Conservation (phyloP, 1,140 invertebrate species). For the Ceratosolen solmsi region DNA sequence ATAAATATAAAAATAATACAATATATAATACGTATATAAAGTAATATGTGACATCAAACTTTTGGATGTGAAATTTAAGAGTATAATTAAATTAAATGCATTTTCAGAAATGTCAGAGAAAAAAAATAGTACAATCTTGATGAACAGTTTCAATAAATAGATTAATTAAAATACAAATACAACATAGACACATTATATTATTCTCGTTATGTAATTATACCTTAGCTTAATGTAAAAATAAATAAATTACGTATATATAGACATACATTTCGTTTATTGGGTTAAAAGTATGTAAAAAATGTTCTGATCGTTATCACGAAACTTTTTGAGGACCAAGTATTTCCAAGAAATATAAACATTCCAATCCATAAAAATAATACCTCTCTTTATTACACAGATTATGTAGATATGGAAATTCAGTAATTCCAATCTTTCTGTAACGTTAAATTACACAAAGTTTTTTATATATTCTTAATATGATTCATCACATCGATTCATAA, state of each 20-base stretch:
- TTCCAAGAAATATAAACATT: constrained; percentile 14
- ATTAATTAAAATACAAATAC: no score
- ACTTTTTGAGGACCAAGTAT: neutral
- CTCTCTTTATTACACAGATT: neutral
- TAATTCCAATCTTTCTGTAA: constrained; percentile 1
- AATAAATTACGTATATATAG: neutral
- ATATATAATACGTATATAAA: no score
- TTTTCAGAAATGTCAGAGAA: no score
- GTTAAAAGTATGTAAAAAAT: constrained; percentile 10
- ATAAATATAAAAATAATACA: no score
- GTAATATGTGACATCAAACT: no score
- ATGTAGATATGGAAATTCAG: neutral
- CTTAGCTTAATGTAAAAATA: neutral
- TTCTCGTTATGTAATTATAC: neutral
- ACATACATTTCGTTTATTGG: neutral
- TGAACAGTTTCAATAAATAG: no score
- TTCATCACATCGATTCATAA: neutral
- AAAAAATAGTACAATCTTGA: no score
- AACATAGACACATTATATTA: no score
- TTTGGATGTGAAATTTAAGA: no score
- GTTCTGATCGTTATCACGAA: neutral
- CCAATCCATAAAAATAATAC: constrained; percentile 3
- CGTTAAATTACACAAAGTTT: neutral
- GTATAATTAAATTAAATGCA: no score
- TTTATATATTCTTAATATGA: neutral